Base-by-base conservation (phyloP, 2,113 vertebrate genomes). In the Cebidichthys violaceus region DNA sequence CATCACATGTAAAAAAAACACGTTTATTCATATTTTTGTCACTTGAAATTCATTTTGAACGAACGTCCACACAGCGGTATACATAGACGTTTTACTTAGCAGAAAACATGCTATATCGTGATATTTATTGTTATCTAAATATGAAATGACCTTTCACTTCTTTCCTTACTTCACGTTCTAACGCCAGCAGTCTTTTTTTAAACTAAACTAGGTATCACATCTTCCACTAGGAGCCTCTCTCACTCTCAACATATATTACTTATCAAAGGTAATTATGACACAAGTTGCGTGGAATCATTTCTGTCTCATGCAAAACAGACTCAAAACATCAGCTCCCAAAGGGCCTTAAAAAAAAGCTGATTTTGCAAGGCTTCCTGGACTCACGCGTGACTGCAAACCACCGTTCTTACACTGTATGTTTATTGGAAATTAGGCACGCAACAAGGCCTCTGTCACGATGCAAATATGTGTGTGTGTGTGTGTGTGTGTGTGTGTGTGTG, bases 341-440 rank as follows among this genome's bases (percentile, higher is more conserved):
- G 33, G 85, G 52, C 10, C 37, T 17, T 13, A 77, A 66, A 82
- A 70, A 82, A 62, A 13, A 67, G 45, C 57, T 61, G 29, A 73
- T 29, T 66, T 54, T 45, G 62, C 73, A 66, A 62, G 75, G 37
- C 79, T 89, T 90, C 88, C 88, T 83, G 82, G 67, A 15, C 64
- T 62, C 83, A 66, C 75, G 74, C 75, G 54, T 31, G 54, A 50
- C 76, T 78, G 77, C 27, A 81, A 77, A 82, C 82, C 84, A 55
- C 76, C 75, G 54, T 2, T 41, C 39, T 73, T 11, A 47, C 64
- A 70, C 68, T 68, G 47, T 37, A 31, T 66, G n/a, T 78, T 41
- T 71, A 69, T 66, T 54, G 45, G 29, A 79, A 70, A 77, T 74
- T 61, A 86, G 45, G 7, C 55, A 80, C 24, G 59, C 84, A 73